These are phyloP conservation scores for Hypotaenidia philippensis DNA, from an alignment of 2,797 vertebrate species.

Conservation along the genomic window DNA sequence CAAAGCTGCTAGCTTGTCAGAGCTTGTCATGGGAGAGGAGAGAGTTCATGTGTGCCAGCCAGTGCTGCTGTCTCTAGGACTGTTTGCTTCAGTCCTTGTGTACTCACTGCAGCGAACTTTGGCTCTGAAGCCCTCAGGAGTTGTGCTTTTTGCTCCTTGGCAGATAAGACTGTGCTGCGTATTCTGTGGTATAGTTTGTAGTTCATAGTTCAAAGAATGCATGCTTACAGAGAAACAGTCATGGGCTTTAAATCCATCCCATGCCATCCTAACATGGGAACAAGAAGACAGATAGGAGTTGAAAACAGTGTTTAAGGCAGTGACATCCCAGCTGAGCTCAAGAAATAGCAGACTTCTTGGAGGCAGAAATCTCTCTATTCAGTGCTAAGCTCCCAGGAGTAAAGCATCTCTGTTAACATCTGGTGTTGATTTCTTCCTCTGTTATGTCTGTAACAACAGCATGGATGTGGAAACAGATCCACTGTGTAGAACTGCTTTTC, in stretches of 20 bases:
- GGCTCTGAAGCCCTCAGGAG: neutral
- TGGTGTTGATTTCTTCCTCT: neutral
- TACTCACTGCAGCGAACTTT: neutral
- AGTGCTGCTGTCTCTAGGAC: neutral
- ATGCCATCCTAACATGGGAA: neutral
- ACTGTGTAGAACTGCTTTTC: neutral
- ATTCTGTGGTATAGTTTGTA: neutral
- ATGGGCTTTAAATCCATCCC: neutral
- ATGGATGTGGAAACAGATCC: neutral
- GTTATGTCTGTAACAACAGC: neutral
- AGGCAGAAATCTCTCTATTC: neutral
- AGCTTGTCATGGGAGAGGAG: neutral
- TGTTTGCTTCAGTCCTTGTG: neutral
- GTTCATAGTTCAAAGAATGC: neutral
- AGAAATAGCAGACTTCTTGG: neutral
- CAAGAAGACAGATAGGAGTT: neutral
- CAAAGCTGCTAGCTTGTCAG: neutral
- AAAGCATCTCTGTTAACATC: neutral
- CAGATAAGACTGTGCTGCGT: fast-evolving
- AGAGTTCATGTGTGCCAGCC: neutral
- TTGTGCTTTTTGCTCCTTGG: neutral
- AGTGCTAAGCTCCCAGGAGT: neutral
- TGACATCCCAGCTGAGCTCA: neutral
- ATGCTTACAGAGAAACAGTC: neutral
- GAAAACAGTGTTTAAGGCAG: neutral